phyloP scores from a whole-genome alignment of 2,888 invertebrate species.

The Drosophila lutescens region DNA sequence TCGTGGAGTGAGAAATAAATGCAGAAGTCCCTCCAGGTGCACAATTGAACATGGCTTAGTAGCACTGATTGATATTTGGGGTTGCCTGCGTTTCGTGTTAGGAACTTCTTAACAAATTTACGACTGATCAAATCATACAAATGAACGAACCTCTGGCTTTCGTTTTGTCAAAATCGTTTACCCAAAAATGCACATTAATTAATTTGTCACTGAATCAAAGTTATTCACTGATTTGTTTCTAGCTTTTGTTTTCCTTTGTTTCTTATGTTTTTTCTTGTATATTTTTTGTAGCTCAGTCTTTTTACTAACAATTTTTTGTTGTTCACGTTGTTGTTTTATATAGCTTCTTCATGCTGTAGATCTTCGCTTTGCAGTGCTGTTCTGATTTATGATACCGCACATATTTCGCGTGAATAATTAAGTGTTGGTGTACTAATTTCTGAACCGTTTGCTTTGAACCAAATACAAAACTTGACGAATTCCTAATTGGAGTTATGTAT shows the following conservation, averaged over 20 bases:
- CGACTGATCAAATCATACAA: conserved; percentile 16
- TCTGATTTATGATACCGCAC: conserved; percentile 23
- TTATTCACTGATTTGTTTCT: conserved; percentile 29
- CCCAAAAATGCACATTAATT: conserved; percentile 37
- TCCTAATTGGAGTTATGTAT: conserved; percentile 26
- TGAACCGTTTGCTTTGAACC: conserved; percentile 50
- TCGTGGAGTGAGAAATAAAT: conserved; percentile 3
- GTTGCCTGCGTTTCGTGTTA: conserved; percentile 56
- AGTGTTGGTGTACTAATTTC: conserved; percentile 11
- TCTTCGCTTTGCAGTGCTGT: conserved; percentile 19
- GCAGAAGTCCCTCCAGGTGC: conserved; percentile 20
- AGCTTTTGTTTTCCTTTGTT: conserved; percentile 38
- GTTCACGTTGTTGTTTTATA: conserved; percentile 41
- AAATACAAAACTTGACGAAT: conserved; percentile 32
- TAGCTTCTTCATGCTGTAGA: conserved; percentile 32
- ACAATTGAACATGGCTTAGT: conserved; percentile 14
- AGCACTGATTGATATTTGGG: conserved; percentile 20
- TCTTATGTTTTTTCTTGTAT: conserved; percentile 37
- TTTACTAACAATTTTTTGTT: conserved; percentile 73
- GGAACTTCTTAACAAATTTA: conserved; percentile 69
- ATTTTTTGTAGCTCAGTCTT: conserved; percentile 78
- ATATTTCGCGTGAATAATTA: conserved; percentile 12
- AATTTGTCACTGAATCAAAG: conserved; percentile 20
- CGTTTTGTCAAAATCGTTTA: conserved; percentile 30
- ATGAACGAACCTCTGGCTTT: conserved; percentile 26